These are phyloP conservation scores for Dioctria linearis DNA, from an alignment of 2,888 invertebrate genomes.

Conservation along the genomic window DNA sequence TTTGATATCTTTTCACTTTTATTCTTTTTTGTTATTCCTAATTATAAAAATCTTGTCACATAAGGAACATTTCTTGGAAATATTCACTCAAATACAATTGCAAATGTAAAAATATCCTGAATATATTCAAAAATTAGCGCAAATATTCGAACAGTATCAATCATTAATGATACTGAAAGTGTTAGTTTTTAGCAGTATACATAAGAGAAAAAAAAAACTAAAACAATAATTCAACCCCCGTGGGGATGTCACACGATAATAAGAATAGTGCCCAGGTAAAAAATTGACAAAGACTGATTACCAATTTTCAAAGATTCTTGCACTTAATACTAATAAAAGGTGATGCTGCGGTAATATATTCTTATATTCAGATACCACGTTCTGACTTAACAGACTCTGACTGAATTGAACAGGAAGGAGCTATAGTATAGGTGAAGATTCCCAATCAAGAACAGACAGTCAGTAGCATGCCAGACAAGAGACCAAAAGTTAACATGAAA, in stretches of 20 bases:
- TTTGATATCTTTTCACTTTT: no score
- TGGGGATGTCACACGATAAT: constrained; percentile 24
- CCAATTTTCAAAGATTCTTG: constrained; percentile 42
- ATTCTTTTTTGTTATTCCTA: no score
- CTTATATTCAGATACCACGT: not conserved
- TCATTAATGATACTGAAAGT: no score
- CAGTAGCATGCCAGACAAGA: constrained; percentile 37
- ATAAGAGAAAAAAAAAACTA: no score
- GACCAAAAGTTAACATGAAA: constrained; percentile 35
- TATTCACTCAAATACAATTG: no score
- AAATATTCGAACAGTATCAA: no score
- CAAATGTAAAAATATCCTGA: no score
- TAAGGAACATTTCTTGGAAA: no score
- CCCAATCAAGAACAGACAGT: constrained; percentile 21
- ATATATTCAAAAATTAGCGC: no score
- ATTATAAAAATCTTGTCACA: no score
- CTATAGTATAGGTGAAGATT: constrained; percentile 16
- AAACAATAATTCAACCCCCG: constrained; percentile 26
- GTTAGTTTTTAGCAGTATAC: no score
- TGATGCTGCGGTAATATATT: constrained; percentile 24
- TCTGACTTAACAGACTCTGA: not conserved
- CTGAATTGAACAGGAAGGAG: not conserved
- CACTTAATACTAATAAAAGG: constrained; percentile 33
- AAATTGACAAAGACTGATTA: constrained; percentile 50
- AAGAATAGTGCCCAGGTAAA: constrained; percentile 29